A percentile compares a stretch with the other conserved stretches of the same genome.
phyloP scores from a whole-genome alignment of 2,797 vertebrate genomes.

The Oreochromis grahami region DNA sequence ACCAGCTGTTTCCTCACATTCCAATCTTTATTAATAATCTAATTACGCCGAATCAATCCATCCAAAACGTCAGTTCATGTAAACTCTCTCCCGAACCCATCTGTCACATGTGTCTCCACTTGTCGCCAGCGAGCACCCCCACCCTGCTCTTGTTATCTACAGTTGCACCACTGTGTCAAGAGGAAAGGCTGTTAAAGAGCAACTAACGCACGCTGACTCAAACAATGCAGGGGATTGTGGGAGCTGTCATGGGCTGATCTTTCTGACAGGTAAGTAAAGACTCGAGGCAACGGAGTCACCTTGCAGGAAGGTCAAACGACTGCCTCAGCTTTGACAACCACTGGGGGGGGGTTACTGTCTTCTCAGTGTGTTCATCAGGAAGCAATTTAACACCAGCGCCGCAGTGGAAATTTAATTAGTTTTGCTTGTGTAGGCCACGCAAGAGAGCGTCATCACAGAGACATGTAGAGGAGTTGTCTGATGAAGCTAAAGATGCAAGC shows the following conservation, averaged over 20 bases:
- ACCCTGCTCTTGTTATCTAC: background rate
- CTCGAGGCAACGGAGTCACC: conserved; percentile 9
- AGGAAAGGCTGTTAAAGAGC: conserved; percentile 34
- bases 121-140: background rate
- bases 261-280: conserved; percentile 40
- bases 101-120: conserved; percentile 4
- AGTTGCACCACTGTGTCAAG: conserved; percentile 19
- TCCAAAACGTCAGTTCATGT: background rate
- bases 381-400: conserved; percentile 1
- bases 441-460: background rate
- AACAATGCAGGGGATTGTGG: conserved; percentile 33
- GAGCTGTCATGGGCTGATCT: conserved; percentile 33
- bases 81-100: background rate
- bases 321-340: background rate
- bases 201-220: conserved; percentile 18
- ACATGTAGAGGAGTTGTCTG: background rate
- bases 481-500: background rate
- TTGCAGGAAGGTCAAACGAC: conserved; percentile 24
- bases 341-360: background rate
- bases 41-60: background rate
- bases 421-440: background rate
- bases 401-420: conserved; percentile 38
- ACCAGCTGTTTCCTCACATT: background rate
- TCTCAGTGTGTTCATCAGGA: background rate
- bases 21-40: conserved; percentile 5